Percentiles rank a stretch among this genome's conserved stretches.
Conservation (phyloP, 1,140 invertebrate species). For the Caenorhabditis remanei region DNA sequence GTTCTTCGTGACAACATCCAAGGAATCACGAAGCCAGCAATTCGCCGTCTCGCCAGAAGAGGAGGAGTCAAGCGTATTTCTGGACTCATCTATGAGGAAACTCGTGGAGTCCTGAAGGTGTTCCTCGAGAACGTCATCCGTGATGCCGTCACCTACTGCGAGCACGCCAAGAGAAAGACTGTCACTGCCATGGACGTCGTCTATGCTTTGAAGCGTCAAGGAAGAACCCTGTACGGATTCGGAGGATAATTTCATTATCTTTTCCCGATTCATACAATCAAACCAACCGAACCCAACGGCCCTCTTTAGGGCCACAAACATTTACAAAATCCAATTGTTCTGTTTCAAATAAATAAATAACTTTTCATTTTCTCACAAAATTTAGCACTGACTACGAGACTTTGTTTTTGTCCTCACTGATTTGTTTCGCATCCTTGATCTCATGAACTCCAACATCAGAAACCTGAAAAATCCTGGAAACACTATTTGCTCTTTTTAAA, state of each 20-base stretch:
- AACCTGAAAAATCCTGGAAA: too few species aligned
- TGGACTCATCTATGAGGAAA: slow-evolving; percentile 83
- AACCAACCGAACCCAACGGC: slow-evolving; percentile 65
- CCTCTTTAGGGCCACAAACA: slow-evolving; percentile 67
- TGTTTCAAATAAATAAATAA: too few species aligned
- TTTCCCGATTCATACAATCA: neutral
- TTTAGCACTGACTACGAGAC: too few species aligned
- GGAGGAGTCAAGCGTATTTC: slow-evolving; percentile 84
- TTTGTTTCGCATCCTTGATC: too few species aligned
- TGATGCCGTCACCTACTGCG: slow-evolving; percentile 86
- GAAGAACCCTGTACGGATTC: slow-evolving; percentile 82
- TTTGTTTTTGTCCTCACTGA: too few species aligned
- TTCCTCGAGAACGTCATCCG: slow-evolving; percentile 87
- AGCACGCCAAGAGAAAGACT: slow-evolving; percentile 87
- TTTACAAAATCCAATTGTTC: neutral
- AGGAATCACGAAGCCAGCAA: slow-evolving; percentile 83
- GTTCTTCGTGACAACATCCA: slow-evolving; percentile 84
- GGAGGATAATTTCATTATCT: slow-evolving; percentile 77
- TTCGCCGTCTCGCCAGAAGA: slow-evolving; percentile 82
- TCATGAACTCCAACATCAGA: too few species aligned
- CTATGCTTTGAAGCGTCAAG: slow-evolving; percentile 87
- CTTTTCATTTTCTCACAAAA: too few species aligned
- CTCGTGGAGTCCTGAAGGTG: slow-evolving; percentile 84
- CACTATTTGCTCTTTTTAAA: too few species aligned
- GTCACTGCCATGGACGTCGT: slow-evolving; percentile 89